phyloP scores from a whole-genome alignment of 2,888 invertebrate genomes.

The Campopleginae sp. region DNA sequence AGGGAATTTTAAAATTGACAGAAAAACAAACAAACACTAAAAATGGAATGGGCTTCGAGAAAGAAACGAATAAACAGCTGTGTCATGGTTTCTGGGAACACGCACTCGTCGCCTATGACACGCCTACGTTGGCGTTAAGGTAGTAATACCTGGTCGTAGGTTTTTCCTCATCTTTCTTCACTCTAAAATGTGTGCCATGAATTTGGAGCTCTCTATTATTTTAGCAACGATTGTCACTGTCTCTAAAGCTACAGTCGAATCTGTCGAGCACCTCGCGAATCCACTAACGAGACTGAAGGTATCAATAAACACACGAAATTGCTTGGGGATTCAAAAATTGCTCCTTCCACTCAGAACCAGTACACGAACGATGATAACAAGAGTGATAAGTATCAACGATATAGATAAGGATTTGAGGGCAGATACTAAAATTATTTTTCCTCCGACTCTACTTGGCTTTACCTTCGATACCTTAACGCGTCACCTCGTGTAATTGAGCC shows the following conservation, averaged over 20 bases:
- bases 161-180: not conserved
- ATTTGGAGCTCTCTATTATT: not conserved
- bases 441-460: not conserved
- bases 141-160: not conserved
- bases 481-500: not conserved
- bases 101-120: not conserved
- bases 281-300: not conserved
- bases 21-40: not conserved
- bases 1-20: not conserved
- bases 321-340: not conserved
- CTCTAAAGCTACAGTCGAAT: not conserved
- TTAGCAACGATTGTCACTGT: not conserved
- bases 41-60: not conserved
- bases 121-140: not conserved
- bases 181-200: not conserved
- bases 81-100: not conserved
- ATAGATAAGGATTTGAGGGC: conserved; percentile 9
- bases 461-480: not conserved
- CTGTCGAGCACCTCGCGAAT: not conserved
- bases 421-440: not conserved
- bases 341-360: not conserved
- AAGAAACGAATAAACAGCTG: not conserved
- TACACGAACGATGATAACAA: not conserved
- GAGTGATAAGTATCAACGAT: conserved; percentile 1
- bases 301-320: not conserved